Evolutionary conservation across 1,140 invertebrate genomes (phyloP), one percentile per base, ranked within the genome.

Genomic region (Myzus persicae): DNA sequence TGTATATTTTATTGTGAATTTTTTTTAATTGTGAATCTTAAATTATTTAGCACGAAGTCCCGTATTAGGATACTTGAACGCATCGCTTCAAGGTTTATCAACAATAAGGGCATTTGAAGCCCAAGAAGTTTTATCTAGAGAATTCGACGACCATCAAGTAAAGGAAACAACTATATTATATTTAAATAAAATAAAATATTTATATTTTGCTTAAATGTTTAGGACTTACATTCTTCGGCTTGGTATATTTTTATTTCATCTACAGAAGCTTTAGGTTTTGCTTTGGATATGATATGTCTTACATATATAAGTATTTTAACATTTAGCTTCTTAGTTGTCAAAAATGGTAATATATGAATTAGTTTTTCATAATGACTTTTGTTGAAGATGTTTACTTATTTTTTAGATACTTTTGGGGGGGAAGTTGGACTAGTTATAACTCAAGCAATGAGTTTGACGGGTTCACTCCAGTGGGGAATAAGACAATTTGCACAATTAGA

Each of bases 61-160:
- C 0, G 96, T 99, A 51, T 98, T 98, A 95, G 97, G 97, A 24
- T 98, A 99, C 95, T 95, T 99, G 88, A 98, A 97, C 95, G 97
- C 98, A 44, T 97, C 98, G 0, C 95, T 99, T 1, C 97, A 98
- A 95, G 99, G 99, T 9, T 95, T 99, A 46, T 96, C 97, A 1
- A 99, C 98, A 0, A 98, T 99, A 91, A 96, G 98, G 93, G 98
- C 98, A 0, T 98, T 98, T 94, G 96, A 96, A 51, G 97, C 97
- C 0, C 96, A 99, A 95, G 96, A 97, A 94, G 97, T 97, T 93
- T 96, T 99, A 22, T 97, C 97, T 94, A 95, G 97, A 82, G 97
- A 98, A 95, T 98, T 98, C 94, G 97, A 98, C 94, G 96, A 96
- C 93, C 96, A 97, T 94, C 97, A 98, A 96, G 96, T 94, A 67